Evolutionary conservation across 1,140 invertebrate species (phyloP), one percentile per base, ranked within the genome.

Genomic region (Saccostrea glomerata): DNA sequence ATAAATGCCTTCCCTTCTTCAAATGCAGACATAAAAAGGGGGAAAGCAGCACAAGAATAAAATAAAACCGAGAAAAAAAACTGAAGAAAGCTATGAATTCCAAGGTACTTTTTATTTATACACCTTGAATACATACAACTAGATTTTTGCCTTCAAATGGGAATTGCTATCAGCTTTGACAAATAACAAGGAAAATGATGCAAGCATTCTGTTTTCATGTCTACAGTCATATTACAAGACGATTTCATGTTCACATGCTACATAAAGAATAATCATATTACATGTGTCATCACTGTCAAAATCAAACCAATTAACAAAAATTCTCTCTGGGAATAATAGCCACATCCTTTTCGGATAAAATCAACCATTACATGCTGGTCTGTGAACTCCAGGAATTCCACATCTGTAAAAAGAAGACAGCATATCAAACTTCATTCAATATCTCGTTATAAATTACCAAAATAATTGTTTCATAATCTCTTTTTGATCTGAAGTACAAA

Each of bases 311-410:
- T 83, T 20, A 54, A 87, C 40, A 56, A 83, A 87, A 36, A 73
- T 20, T 63, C 70, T 55, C 36, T 55, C 36, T 77, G 15, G 36
- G 77, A 40, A 86, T 23, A 56, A 55, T 47, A 56, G 23, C 25
- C 73, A 63, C 47, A 70, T 82, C 70, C 66, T n/a, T 54, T 13
- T n/a, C 17, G 4, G 23, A 77, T 73, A 77, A 86, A 56, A 58
- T 82, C 63, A 90, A 88, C 60, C 63, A 85, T 89, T 87, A 91
- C 89, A 91, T 90, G 87, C 86, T 89, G 60, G 86, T 87, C 47
- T 89, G 87, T 63, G 89, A 89, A 82, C 87, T 91, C 90, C 90
- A 91, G 12, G 89, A 90, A 85, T 88, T 91, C 90, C 90, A 91
- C 87, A 88, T 89, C 89, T 91, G 86, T 25, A 88, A 88, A 54